These are phyloP conservation scores for Corythucha ciliata DNA, from an alignment of 2,888 invertebrate genomes.

Conservation along the genomic window DNA sequence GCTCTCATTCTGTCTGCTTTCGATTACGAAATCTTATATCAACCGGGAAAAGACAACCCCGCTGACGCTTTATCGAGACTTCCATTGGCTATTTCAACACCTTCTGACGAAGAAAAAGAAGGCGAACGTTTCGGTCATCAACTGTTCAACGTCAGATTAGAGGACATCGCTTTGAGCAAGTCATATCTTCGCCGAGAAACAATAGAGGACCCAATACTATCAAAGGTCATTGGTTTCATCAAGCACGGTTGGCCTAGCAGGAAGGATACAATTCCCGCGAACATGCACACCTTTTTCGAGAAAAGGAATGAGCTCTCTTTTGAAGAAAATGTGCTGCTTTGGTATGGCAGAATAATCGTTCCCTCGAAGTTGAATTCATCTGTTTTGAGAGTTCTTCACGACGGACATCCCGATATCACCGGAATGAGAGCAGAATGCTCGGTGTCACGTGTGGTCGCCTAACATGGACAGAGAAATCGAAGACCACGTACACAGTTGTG, in stretches of 20 bases:
- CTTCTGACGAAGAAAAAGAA: slow-evolving; percentile 1
- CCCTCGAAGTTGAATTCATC: neutral
- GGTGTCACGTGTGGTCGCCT: slow-evolving; percentile 9
- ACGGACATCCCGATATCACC: slow-evolving; percentile 30
- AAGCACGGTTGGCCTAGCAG: neutral
- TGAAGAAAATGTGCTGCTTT: slow-evolving; percentile 9
- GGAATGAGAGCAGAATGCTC: slow-evolving; percentile 1
- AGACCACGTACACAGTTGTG: slow-evolving; percentile 2
- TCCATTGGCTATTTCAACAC: neutral
- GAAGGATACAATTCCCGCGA: neutral
- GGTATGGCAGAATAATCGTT: slow-evolving; percentile 20
- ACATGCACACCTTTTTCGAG: slow-evolving; percentile 4
- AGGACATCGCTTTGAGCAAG: neutral
- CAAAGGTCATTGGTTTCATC: neutral
- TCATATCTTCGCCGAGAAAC: neutral
- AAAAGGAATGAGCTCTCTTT: neutral
- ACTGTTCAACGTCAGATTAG: neutral
- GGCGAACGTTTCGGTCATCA: neutral
- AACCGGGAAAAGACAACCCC: slow-evolving; percentile 3
- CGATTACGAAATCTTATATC: neutral
- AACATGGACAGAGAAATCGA: slow-evolving; percentile 8
- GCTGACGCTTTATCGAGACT: slow-evolving; percentile 19
- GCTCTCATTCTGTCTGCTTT: slow-evolving; percentile 1
- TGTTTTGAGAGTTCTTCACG: slow-evolving; percentile 16
- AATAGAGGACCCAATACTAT: neutral